A percentile compares a stretch with the other conserved stretches of the same genome.
Conservation (phyloP, 2,113 vertebrate genomes). For the Clarias gariepinus region DNA sequence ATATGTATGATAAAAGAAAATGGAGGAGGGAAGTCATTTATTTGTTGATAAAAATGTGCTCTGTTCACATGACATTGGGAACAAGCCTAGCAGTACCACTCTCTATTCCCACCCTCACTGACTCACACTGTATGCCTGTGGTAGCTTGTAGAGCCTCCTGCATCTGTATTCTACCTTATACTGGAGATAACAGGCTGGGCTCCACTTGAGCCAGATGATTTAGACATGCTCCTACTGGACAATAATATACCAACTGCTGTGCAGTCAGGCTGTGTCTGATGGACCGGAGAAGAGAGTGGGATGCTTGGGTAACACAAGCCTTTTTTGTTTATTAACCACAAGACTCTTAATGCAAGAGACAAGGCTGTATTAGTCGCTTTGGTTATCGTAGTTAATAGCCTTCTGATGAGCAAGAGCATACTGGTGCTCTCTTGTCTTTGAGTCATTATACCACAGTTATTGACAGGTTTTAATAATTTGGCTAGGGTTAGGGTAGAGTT, state of each 20-base stretch:
- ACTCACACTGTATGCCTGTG: constrained; percentile 28
- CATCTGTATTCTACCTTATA: constrained; percentile 57
- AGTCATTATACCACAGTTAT: neutral
- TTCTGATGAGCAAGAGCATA: neutral
- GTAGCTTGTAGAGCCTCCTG: constrained; percentile 52
- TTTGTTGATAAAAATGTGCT: neutral
- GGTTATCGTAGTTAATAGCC: neutral
- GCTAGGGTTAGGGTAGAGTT: neutral
- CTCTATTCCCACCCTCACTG: neutral
- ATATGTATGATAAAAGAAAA: neutral
- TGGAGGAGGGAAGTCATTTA: neutral
- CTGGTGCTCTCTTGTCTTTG: neutral
- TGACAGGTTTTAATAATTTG: neutral
- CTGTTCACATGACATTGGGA: constrained; percentile 16
- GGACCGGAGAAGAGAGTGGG: constrained; percentile 28
- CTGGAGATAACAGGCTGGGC: constrained; percentile 60
- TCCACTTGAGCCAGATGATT: constrained; percentile 57
- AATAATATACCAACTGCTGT: constrained; percentile 51
- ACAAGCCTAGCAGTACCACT: neutral
- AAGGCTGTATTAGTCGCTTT: neutral
- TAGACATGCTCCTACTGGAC: constrained; percentile 60
- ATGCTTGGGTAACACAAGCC: constrained; percentile 11
- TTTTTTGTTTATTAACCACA: neutral
- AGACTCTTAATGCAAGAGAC: neutral
- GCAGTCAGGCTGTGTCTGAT: constrained; percentile 51